Evolutionary conservation across 2,888 invertebrate genomes (phyloP).

Genomic region (Geophilus truncorum): DNA sequence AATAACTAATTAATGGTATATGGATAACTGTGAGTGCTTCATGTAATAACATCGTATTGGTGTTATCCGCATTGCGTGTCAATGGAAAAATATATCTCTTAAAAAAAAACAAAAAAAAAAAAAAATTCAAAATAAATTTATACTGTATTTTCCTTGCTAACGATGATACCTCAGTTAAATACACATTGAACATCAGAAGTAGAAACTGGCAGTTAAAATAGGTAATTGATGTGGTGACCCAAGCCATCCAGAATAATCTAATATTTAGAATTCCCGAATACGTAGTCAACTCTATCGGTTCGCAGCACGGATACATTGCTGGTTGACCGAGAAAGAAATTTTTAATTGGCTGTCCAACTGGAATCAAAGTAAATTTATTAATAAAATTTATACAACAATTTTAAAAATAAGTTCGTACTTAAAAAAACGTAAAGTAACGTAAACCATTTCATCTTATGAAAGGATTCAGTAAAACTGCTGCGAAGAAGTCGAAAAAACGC

Average conservation of each 20-base stretch:
- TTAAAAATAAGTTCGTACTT: background rate
- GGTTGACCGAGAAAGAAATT: background rate
- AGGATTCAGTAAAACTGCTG: background rate
- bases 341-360: background rate
- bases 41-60: background rate
- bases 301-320: background rate
- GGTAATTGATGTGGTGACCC: slow-evolving; percentile 29
- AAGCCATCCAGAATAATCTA: slow-evolving; percentile 32
- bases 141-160: no score
- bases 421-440: background rate
- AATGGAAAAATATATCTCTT: background rate
- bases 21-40: background rate
- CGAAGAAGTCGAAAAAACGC: background rate
- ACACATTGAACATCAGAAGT: slow-evolving; percentile 60
- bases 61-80: background rate
- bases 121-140: background rate
- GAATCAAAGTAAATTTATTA: background rate
- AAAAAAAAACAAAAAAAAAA: background rate
- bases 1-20: background rate
- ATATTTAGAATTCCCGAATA: slow-evolving; percentile 31
- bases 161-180: slow-evolving; percentile 62
- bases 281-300: background rate
- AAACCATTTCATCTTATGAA: background rate
- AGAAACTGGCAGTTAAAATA: slow-evolving; percentile 22
- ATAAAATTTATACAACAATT: background rate